Base-by-base conservation (phyloP, 2,888 invertebrate genomes). In the Drosophila nr. fundita region DNA sequence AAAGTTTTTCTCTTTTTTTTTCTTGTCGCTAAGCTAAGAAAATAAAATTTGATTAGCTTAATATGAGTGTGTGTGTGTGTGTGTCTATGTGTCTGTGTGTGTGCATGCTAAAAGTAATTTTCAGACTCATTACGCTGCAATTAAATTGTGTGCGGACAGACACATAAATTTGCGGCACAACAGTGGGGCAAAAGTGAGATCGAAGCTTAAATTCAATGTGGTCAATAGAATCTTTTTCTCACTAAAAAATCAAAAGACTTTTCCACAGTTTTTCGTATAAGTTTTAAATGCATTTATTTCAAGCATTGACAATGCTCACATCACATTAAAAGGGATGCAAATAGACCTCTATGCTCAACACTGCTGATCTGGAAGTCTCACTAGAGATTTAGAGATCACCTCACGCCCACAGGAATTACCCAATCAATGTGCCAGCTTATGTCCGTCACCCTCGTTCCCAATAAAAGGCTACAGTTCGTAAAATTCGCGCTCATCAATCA, bases 401-500 rank as follows among this genome's bases (percentile, higher is more conserved):
- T 38, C 18, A 34, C 72, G 50, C 78, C 66, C 48, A 42, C 11
- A n/a, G 29, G 57, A 48, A 60, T 24, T 38, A 24, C 50, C 40
- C 36, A 62, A 64, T 48, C 32, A 48, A 75, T 54, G 38, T 27
- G 54, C n/a, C 36, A 55, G 36, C 36, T 13, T 18, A 45, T 4
- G 29, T 8, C 30, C 13, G 21, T 24, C 8, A 8, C 18, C 40
- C 24, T 48, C 38, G 21, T 10, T 10, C 11, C 13, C 18, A 49
- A 15, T 29, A 54, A 52, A 21, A 58, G 36, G 48, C 62, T 53
- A 15, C 36, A 67, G 70, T 74, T 68, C 52, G 64, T 52, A 49
- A 62, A 63, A 68, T 65, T 71, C 58, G 48, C 62, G 65, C 58
- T 66, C 86, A 86, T 86, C 89, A 82, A 86, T 89, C 86, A 89